Evolutionary conservation across 2,797 vertebrate species (phyloP).

Genomic region (Leptatherina wallacei): DNA sequence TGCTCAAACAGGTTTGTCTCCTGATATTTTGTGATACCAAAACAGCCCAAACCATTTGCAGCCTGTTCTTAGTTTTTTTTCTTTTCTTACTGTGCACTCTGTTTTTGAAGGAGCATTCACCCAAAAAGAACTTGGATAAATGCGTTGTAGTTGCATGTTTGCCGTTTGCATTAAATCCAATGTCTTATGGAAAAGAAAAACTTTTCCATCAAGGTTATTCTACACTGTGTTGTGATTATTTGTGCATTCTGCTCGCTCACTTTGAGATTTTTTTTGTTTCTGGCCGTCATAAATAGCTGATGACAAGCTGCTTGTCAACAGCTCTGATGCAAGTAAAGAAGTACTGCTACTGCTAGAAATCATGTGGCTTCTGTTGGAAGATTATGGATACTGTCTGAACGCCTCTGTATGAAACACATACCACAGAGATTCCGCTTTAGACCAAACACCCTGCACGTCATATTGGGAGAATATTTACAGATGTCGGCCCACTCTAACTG

Average conservation of each 20-base stretch:
- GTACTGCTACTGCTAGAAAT: conserved; percentile 34
- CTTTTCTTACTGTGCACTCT: conserved; percentile 16
- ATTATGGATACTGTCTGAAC: conserved; percentile 36
- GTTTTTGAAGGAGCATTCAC: conserved; percentile 56
- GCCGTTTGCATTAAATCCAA: conserved; percentile 45
- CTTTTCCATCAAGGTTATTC: neutral
- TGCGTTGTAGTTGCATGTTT: conserved; percentile 38
- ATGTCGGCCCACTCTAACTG: conserved; percentile 59
- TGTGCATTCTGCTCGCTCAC: conserved; percentile 27
- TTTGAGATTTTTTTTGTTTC: conserved; percentile 27
- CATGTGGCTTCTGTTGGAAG: conserved; percentile 53
- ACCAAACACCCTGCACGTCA: conserved; percentile 52
- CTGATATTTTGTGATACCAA: conserved; percentile 10
- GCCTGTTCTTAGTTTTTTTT: conserved; percentile 23
- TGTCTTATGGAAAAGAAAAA: neutral
- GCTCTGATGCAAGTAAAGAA: conserved; percentile 32
- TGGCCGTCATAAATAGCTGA: conserved; percentile 40
- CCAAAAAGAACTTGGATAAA: conserved; percentile 17
- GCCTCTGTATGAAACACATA: conserved; percentile 44
- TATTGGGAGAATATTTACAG: conserved; percentile 63
- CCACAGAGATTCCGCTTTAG: conserved; percentile 43
- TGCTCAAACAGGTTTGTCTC: conserved; percentile 30
- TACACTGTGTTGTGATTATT: conserved; percentile 2
- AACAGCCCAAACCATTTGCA: conserved; percentile 18
- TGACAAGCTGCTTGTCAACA: conserved; percentile 57